Percentiles rank a stretch among this genome's conserved stretches.
phyloP scores from a whole-genome alignment of 30 jellyfish, hydroid and myxozoan genomes.

The Pseudorhiza aurosa region DNA sequence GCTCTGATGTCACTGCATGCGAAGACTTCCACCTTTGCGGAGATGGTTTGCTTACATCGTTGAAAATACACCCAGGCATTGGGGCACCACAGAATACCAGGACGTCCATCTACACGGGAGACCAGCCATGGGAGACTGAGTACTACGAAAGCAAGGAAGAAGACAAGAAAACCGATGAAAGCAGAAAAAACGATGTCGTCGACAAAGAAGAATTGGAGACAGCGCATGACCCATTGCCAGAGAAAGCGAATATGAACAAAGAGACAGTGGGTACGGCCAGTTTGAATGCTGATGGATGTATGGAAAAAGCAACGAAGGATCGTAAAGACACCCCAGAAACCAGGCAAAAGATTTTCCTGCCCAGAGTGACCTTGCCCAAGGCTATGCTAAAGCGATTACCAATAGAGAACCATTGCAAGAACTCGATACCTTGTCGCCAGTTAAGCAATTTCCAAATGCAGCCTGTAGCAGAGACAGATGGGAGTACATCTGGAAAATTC shows the following conservation, averaged over 20 bases:
- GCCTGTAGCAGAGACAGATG: constrained; percentile 56
- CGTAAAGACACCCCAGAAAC: not conserved
- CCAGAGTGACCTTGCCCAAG: constrained; percentile 71
- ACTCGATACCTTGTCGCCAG: constrained; percentile 55
- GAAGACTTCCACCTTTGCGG: constrained; percentile 1
- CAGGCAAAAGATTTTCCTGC: constrained; percentile 40
- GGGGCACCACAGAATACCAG: constrained; percentile 62
- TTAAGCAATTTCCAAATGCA: constrained; percentile 64
- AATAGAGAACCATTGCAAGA: constrained; percentile 55
- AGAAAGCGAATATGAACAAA: too few relatives aligned
- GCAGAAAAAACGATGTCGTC: too few relatives aligned
- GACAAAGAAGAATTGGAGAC: too few relatives aligned
- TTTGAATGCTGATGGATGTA: too few relatives aligned
- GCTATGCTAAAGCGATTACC: constrained; percentile 29
- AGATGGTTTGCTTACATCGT: constrained; percentile 14
- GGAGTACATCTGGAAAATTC: constrained; percentile 7
- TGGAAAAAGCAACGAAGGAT: not conserved
- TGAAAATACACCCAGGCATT: not conserved
- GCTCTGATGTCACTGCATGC: not conserved
- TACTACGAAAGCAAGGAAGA: not conserved
- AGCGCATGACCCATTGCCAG: too few relatives aligned
- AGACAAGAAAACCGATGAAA: too few relatives aligned
- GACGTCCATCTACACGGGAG: constrained; percentile 14
- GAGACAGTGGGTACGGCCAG: too few relatives aligned
- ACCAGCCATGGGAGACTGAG: not conserved